Conservation (phyloP, 2,113 vertebrate species). For the Campylorhamphus procurvoides region DNA sequence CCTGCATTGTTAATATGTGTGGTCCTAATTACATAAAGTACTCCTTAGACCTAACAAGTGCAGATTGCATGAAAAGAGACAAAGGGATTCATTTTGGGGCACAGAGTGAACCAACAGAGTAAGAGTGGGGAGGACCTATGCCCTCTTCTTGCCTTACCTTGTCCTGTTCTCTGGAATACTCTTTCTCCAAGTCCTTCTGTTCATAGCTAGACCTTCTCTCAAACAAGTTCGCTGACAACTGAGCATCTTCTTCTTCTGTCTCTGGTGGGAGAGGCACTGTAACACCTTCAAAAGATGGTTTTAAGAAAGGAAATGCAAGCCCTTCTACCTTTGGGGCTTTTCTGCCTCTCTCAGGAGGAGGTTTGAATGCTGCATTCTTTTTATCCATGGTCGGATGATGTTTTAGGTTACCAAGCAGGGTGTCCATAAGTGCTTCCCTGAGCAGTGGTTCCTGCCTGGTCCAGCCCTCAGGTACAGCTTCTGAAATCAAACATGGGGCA, state of each 20-base stretch:
- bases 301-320: background rate
- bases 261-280: background rate
- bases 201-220: rapidly evolving
- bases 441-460: background rate
- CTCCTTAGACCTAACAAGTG: background rate
- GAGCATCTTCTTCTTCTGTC: rapidly evolving
- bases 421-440: background rate
- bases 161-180: rapidly evolving
- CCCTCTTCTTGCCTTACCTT: background rate
- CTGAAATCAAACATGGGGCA: background rate
- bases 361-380: rapidly evolving
- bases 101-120: background rate
- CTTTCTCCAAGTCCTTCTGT: background rate
- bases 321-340: rapidly evolving
- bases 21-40: too few species aligned
- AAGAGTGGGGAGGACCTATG: background rate
- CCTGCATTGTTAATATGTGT: background rate
- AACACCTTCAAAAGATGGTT: background rate
- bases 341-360: rapidly evolving
- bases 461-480: background rate
- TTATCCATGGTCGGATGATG: background rate
- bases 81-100: background rate
- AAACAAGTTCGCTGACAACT: rapidly evolving
- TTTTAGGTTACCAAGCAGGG: rapidly evolving
- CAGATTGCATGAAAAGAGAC: background rate